Base-by-base conservation (phyloP, 2,888 invertebrate species). In the Tenthredo notha region DNA sequence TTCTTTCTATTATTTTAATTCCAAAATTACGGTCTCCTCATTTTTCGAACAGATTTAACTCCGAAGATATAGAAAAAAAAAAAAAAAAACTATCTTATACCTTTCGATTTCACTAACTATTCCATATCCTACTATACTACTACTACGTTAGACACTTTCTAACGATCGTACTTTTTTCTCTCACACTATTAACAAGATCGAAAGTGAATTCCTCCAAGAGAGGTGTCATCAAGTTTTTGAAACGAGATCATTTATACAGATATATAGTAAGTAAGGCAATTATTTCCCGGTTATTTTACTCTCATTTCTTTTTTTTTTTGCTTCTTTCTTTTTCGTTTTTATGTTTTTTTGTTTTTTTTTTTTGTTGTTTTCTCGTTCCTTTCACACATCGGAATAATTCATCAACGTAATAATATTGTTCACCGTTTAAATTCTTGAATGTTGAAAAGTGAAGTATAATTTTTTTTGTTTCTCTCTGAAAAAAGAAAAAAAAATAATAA, bases 71-170 rank as follows among this genome's bases (percentile, higher is more conserved):
- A 65, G 29, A 65, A 72, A n/a, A n/a, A n/a, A n/a, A n/a, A n/a
- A n/a, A n/a, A n/a, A n/a, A n/a, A n/a, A n/a, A 40, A 37, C 21
- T 37, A 67, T n/a, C 18, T 77, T 54, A 33, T 18, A n/a, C 9
- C 50, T 77, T 54, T 77, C 50, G 6, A 29, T 77, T 77, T 54
- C 54, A 33, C 10, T 43, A 12, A 12, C 15, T n/a, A 33, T 33
- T 50, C 18, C 7, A 29, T 21, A 6, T 40, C 43, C 21, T 33
- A 0, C n/a, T 74, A 1, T 33, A 0, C n/a, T 74, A 1, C 43
- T 18, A 15, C 54, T 29, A 12, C 74, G 67, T 67, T 67, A 67
- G 67, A 43, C 43, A 25, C 72, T 74, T 40, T 74, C 72, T 74
- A 74, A 74, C 21, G 43, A 12, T 33, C 7, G 18, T 18, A 4